Percentiles rank a stretch among this genome's conserved stretches.
Conservation (phyloP, 2,113 vertebrate genomes). For the Ploceus nigricollis region DNA sequence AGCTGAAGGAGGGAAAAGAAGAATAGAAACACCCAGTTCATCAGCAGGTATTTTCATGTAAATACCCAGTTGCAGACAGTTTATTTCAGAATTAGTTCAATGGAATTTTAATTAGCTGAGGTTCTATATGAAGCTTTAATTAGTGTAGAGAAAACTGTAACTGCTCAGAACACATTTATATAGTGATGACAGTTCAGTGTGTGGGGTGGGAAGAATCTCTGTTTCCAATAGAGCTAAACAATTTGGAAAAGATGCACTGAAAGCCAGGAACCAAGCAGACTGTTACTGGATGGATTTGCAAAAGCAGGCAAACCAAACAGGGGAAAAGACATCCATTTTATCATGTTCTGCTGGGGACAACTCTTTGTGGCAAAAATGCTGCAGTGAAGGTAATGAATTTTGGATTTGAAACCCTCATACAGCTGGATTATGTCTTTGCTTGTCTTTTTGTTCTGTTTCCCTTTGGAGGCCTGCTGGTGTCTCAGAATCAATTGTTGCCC, state of each 20-base stretch:
- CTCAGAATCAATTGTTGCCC: neutral
- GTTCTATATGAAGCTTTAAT: neutral
- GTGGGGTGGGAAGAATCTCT: neutral
- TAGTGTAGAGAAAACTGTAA: neutral
- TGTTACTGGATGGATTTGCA: neutral
- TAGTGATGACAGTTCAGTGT: neutral
- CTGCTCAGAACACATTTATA: neutral
- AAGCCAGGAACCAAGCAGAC: neutral
- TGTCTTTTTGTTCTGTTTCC: neutral
- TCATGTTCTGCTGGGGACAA: neutral
- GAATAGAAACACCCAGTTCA: neutral
- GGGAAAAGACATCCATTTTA: neutral
- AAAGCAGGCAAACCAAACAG: neutral
- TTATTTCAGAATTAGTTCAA: neutral
- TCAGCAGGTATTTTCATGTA: neutral
- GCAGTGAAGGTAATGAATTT: neutral
- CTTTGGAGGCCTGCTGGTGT: neutral
- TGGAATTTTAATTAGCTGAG: neutral
- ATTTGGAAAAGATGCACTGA: neutral
- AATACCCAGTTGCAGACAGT: neutral
- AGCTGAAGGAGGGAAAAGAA: neutral
- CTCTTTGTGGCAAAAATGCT: neutral
- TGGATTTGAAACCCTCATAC: neutral
- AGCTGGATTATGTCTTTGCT: neutral
- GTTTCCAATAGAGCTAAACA: neutral